Evolutionary conservation across 1,140 invertebrate species (phyloP).

Genomic region (Drosophila kanapiae): DNA sequence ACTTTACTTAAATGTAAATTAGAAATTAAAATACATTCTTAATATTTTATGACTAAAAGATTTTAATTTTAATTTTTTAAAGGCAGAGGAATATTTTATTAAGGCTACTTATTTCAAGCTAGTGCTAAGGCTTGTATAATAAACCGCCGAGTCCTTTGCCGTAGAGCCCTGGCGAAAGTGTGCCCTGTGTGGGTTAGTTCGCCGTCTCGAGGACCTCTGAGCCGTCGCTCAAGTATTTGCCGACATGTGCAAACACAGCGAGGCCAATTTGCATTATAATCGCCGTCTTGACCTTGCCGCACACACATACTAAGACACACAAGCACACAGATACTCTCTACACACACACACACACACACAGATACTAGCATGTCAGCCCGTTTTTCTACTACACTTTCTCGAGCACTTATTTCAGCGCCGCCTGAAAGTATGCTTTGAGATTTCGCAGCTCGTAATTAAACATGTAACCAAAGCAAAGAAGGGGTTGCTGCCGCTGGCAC

Average conservation of each 20-base stretch:
- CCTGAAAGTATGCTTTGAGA: slow-evolving; percentile 78
- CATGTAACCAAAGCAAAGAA: slow-evolving; percentile 45
- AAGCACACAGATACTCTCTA: slow-evolving; percentile 17
- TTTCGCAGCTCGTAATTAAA: slow-evolving; percentile 69
- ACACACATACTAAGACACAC: slow-evolving; percentile 4
- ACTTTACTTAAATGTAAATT: too few relatives aligned
- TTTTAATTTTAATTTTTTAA: background rate
- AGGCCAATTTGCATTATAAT: slow-evolving; percentile 82
- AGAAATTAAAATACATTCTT: background rate
- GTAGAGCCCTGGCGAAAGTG: background rate
- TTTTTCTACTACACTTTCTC: slow-evolving; percentile 80
- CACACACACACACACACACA: slow-evolving; percentile 4
- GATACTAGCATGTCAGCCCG: slow-evolving; percentile 42
- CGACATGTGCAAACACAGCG: slow-evolving; percentile 69
- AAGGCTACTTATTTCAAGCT: background rate
- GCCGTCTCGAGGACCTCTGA: slow-evolving; percentile 57
- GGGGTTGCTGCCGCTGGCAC: slow-evolving; percentile 6
- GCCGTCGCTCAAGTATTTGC: slow-evolving; percentile 72
- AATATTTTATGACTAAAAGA: background rate
- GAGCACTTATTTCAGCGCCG: slow-evolving; percentile 75
- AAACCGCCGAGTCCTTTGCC: background rate
- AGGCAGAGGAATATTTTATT: background rate
- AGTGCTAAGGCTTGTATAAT: background rate
- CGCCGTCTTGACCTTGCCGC: slow-evolving; percentile 70
- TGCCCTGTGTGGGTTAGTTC: slow-evolving; percentile 39